A percentile compares a stretch with the other conserved stretches of the same genome.
phyloP scores from a whole-genome alignment of 2,888 invertebrate genomes.

The Chrysolina americana region DNA sequence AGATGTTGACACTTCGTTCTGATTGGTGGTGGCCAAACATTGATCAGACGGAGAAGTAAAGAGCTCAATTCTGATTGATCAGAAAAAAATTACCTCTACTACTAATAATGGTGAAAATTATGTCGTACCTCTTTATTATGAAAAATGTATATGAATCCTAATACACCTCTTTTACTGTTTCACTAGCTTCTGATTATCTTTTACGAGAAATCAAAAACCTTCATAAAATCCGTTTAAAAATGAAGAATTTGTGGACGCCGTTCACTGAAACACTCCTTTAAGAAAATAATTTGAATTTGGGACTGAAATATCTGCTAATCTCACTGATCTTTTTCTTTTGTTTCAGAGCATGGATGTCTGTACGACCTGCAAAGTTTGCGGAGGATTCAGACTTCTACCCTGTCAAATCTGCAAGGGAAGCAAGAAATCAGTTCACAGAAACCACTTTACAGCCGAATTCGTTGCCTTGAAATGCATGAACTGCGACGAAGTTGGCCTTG shows the following conservation, averaged over 20 bases:
- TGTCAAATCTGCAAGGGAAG: slow-evolving; percentile 95
- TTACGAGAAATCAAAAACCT: not conserved
- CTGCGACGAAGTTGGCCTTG: slow-evolving; percentile 95
- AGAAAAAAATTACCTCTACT: no score
- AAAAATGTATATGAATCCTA: no score
- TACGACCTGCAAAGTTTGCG: slow-evolving; percentile 89
- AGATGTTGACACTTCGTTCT: no score
- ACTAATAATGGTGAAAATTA: no score
- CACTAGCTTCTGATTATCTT: no score
- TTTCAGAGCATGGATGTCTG: slow-evolving; percentile 85
- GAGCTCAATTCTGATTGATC: no score
- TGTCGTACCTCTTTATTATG: no score
- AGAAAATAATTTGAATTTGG: no score
- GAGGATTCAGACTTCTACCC: slow-evolving; percentile 91
- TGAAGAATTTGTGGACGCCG: not conserved
- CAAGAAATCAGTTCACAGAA: slow-evolving; percentile 95
- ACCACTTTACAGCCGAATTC: slow-evolving; percentile 95
- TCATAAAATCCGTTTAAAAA: not conserved
- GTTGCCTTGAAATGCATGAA: slow-evolving; percentile 95
- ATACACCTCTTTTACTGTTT: not conserved
- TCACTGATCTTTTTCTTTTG: slow-evolving; percentile 18
- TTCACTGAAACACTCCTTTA: no score
- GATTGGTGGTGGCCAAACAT: no score
- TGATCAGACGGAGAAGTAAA: no score
- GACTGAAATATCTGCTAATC: not conserved